Evolutionary conservation across 2,797 vertebrate genomes (phyloP).

Genomic region (Fringilla coelebs): DNA sequence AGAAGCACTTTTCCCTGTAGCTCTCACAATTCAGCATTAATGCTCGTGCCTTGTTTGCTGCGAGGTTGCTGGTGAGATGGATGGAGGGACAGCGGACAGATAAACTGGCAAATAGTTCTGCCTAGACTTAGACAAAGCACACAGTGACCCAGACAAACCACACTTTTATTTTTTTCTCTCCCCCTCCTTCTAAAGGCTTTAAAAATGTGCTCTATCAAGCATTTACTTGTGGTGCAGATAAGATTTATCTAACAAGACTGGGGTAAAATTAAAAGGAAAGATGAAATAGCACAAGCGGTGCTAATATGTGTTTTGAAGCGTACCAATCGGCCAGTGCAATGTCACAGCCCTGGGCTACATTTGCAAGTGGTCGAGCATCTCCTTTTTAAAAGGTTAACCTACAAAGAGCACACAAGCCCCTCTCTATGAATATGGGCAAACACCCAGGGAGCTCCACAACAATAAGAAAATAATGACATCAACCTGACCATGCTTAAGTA

Average conservation of each 20-base stretch:
- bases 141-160: conserved; percentile 63
- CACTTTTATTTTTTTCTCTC: not conserved
- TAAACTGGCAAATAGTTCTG: conserved; percentile 55
- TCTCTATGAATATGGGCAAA: conserved; percentile 82
- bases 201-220: conserved; percentile 63
- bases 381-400: conserved; percentile 87
- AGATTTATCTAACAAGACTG: conserved; percentile 71
- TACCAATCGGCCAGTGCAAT: conserved; percentile 73
- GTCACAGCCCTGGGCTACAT: conserved; percentile 79
- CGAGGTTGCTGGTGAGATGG: conserved; percentile 48
- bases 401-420: conserved; percentile 84
- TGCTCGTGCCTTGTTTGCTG: conserved; percentile 26
- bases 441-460: conserved; percentile 87
- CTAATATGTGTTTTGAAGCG: conserved; percentile 81
- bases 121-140: conserved; percentile 68
- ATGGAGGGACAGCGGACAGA: conserved; percentile 46
- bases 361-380: conserved; percentile 87
- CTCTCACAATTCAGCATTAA: conserved; percentile 45
- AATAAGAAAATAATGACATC: conserved; percentile 92
- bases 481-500: conserved; percentile 91
- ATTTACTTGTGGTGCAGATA: conserved; percentile 67
- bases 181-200: conserved; percentile 35
- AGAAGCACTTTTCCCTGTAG: conserved; percentile 59
- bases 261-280: conserved; percentile 75
- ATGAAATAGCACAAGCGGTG: conserved; percentile 71